Evolutionary conservation across 1,140 invertebrate species (phyloP).

Genomic region (Tetragnatha versicolor): DNA sequence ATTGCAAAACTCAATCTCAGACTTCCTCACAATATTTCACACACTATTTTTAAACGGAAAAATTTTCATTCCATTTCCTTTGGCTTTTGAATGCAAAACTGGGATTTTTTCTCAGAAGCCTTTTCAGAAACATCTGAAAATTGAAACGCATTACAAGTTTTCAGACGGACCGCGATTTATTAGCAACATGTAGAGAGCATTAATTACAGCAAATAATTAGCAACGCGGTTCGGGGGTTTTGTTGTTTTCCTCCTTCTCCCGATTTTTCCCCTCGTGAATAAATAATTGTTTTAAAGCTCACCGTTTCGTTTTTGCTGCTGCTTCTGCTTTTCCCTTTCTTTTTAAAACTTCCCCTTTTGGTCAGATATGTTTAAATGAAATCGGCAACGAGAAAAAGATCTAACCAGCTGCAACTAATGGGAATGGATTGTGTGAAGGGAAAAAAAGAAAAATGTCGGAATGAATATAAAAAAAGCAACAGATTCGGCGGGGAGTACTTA

Average conservation of each 20-base stretch:
- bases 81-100: too few species aligned
- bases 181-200: constrained; percentile 33
- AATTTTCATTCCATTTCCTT: too few species aligned
- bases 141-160: constrained; percentile 13
- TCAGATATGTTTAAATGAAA: constrained; percentile 34
- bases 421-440: constrained; percentile 26
- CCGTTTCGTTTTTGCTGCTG: background rate
- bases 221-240: background rate
- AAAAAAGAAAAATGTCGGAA: constrained; percentile 32
- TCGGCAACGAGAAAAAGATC: constrained; percentile 17
- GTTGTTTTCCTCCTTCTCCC: constrained; percentile 4
- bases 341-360: background rate
- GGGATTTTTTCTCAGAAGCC: too few species aligned
- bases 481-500: background rate
- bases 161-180: constrained; percentile 2
- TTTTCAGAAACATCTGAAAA: constrained; percentile 45
- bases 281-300: constrained; percentile 46
- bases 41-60: too few species aligned
- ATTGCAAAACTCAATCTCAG: too few species aligned
- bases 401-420: constrained; percentile 43
- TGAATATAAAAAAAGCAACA: constrained; percentile 3
- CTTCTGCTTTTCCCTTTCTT: background rate
- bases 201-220: constrained; percentile 47
- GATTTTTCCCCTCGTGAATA: constrained; percentile 31
- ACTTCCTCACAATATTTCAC: too few species aligned